Conservation (phyloP, 2,888 invertebrate genomes). For the Mythimna ferrago region DNA sequence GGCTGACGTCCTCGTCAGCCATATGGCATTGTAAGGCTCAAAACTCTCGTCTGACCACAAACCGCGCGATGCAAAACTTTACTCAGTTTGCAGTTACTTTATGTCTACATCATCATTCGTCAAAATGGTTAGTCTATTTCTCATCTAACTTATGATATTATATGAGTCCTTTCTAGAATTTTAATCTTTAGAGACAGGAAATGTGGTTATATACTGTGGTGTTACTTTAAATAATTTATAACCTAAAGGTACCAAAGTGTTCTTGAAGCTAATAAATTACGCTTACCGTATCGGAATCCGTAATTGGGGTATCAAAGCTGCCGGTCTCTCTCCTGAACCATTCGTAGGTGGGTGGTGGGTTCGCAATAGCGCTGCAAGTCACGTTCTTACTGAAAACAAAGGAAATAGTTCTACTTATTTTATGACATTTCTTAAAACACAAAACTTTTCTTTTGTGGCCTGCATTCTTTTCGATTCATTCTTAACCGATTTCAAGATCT, state of each 20-base stretch:
- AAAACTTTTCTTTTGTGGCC: too few relatives aligned
- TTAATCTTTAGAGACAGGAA: background rate
- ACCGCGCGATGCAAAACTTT: conserved; percentile 1
- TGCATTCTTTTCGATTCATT: too few relatives aligned
- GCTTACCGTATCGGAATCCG: conserved; percentile 79
- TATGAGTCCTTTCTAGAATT: background rate
- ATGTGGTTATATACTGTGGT: background rate
- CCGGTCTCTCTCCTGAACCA: conserved; percentile 76
- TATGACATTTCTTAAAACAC: background rate
- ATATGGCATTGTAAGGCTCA: background rate
- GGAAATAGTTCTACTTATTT: background rate
- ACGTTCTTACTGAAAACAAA: conserved; percentile 82
- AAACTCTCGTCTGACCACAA: background rate
- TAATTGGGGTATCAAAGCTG: conserved; percentile 72
- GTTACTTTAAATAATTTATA: background rate
- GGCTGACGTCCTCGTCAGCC: too few relatives aligned
- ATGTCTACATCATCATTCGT: conserved; percentile 8
- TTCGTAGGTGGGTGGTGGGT: conserved; percentile 79
- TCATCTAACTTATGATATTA: background rate
- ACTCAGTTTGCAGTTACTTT: background rate
- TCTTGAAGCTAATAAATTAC: background rate
- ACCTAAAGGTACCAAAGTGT: background rate
- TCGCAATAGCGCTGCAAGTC: conserved; percentile 82
- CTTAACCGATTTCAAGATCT: too few relatives aligned
- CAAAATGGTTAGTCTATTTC: background rate